These are phyloP conservation scores for Malurus melanocephalus DNA, from an alignment of 2,113 vertebrate species.

Conservation along the genomic window DNA sequence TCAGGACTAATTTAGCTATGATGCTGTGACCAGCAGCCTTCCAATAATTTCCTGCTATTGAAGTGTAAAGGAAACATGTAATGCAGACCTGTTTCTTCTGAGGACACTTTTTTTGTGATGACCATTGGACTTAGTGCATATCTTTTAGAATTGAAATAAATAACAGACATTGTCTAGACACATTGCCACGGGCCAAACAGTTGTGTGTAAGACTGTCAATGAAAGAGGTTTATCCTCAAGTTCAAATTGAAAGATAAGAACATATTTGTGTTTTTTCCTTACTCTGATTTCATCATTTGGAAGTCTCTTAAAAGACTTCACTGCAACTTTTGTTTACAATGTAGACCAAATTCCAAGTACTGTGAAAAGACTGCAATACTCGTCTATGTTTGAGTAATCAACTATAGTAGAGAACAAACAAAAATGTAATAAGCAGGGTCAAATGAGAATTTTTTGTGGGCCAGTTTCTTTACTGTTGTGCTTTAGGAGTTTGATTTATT, in stretches of 20 bases:
- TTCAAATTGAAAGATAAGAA: slow-evolving; percentile 52
- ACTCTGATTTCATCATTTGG: slow-evolving; percentile 45
- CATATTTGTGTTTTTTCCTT: slow-evolving; percentile 20
- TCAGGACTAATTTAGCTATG: not conserved
- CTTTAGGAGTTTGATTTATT: not conserved
- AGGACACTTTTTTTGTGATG: not conserved
- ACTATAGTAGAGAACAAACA: not conserved
- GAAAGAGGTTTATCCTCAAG: slow-evolving; percentile 25
- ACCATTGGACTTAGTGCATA: not conserved
- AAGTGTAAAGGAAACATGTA: not conserved
- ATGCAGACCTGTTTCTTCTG: not conserved
- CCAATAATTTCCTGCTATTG: not conserved
- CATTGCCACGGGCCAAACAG: slow-evolving; percentile 52
- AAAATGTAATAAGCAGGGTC: not conserved
- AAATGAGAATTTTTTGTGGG: not conserved
- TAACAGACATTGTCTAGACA: slow-evolving; percentile 57
- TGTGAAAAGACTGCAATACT: not conserved
- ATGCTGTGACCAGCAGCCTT: not conserved
- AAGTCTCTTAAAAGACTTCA: slow-evolving; percentile 18
- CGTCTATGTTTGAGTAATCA: slow-evolving; percentile 10
- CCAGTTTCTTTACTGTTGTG: not conserved
- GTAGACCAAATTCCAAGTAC: not conserved
- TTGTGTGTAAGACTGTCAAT: slow-evolving; percentile 32
- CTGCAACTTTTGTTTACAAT: not conserved
- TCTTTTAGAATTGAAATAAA: slow-evolving; percentile 18